A percentile compares a stretch with the other conserved stretches of the same genome.
phyloP scores from a whole-genome alignment of 1,140 invertebrate genomes.

The Glomeris maerens region DNA sequence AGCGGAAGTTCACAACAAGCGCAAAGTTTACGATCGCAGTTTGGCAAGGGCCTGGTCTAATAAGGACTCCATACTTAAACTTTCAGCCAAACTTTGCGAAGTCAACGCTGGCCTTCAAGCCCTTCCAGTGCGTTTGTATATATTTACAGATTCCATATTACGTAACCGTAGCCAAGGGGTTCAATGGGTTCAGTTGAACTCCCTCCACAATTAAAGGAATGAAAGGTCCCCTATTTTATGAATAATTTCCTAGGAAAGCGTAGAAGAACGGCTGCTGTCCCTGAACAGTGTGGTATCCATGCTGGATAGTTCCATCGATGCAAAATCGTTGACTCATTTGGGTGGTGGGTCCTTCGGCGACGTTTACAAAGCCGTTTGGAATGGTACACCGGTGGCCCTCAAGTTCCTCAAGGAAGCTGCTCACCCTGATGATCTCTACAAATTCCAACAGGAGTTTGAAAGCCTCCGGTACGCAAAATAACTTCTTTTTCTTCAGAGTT shows the following conservation, averaged over 20 bases:
- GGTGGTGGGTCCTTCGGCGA: conserved; percentile 12
- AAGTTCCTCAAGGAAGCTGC: conserved; percentile 10
- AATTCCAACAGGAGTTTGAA: conserved; percentile 6
- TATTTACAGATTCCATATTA: no score
- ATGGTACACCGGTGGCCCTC: conserved; percentile 4
- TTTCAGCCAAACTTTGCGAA: conserved; percentile 7
- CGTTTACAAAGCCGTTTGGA: conserved; percentile 11
- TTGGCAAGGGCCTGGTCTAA: conserved; percentile 9
- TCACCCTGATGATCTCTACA: conserved; percentile 7
- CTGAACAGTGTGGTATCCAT: conserved; percentile 8
- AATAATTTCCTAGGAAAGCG: background rate
- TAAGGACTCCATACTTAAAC: conserved; percentile 3
- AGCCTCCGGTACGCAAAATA: background rate
- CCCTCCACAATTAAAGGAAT: no score
- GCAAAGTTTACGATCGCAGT: conserved; percentile 5
- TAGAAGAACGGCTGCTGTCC: conserved; percentile 1
- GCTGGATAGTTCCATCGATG: conserved; percentile 9
- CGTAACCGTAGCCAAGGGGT: no score
- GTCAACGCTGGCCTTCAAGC: background rate
- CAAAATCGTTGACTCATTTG: conserved; percentile 4
- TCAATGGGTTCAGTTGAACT: no score
- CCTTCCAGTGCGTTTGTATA: background rate
- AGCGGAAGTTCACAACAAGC: conserved; percentile 3
- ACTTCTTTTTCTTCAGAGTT: no score
- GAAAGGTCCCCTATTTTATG: background rate